A percentile compares a stretch with the other conserved stretches of the same genome.
Conservation (phyloP, 2,797 vertebrate genomes). For the Menidia menidia region DNA sequence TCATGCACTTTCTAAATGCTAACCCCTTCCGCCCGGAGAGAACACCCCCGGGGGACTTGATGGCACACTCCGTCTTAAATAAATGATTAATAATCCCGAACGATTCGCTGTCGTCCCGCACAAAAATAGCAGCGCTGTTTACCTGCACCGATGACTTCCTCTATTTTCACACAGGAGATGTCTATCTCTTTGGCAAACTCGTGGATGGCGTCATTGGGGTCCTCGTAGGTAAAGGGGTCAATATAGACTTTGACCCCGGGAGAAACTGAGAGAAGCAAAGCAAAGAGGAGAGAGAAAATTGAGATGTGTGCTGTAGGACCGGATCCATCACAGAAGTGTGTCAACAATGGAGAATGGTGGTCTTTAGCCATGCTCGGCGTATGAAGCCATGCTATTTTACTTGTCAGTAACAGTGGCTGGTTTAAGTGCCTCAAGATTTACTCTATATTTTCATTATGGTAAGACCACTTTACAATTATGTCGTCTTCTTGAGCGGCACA, state of each 20-base stretch:
- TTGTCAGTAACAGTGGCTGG: too few relatives aligned
- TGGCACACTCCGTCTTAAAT: constrained; percentile 52
- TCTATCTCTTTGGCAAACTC: constrained; percentile 99
- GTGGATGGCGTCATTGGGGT: constrained; percentile 96
- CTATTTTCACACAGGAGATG: constrained; percentile 98
- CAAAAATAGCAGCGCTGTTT: constrained; percentile 60
- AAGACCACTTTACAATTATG: too few relatives aligned
- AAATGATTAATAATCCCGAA: constrained; percentile 57
- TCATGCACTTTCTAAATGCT: constrained; percentile 51
- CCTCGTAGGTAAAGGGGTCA: constrained; percentile 98
- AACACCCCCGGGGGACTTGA: constrained; percentile 37
- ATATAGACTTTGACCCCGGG: constrained; percentile 98
- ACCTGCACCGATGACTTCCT: constrained; percentile 99
- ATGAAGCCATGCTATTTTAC: background rate
- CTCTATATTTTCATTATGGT: too few relatives aligned
- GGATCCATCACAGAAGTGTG: background rate
- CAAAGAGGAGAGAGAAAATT: background rate
- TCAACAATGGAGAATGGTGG: background rate
- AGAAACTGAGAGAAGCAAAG: constrained; percentile 82
- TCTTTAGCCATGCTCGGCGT: background rate
- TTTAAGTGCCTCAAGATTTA: too few relatives aligned
- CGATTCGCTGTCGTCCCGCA: constrained; percentile 18
- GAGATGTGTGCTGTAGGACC: background rate
- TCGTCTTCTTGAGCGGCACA: too few relatives aligned
- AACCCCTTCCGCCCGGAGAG: constrained; percentile 44